Conservation (phyloP, 2,888 invertebrate species). For the Metellina segmentata region DNA sequence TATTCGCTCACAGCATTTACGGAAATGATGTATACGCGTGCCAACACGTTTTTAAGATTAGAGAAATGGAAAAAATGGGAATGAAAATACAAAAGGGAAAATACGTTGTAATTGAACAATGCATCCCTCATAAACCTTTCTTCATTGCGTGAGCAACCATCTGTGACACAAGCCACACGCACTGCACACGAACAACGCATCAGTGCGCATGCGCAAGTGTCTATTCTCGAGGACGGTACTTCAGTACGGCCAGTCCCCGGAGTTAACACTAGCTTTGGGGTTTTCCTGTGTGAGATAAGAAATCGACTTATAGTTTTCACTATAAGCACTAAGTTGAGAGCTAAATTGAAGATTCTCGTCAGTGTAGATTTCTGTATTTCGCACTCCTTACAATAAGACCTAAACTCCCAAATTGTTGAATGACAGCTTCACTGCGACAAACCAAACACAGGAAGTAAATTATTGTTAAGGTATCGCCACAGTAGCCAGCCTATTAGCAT, state of each 20-base stretch:
- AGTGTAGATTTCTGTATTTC: no score
- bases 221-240: slow-evolving; percentile 39
- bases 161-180: slow-evolving; percentile 67
- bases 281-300: no score
- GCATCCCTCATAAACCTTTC: slow-evolving; percentile 65
- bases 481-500: no score
- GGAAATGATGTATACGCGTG: slow-evolving; percentile 64
- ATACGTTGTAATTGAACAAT: slow-evolving; percentile 75
- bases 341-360: no score
- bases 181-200: slow-evolving; percentile 55
- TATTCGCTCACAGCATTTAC: slow-evolving; percentile 13
- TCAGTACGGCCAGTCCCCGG: neutral
- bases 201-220: slow-evolving; percentile 61
- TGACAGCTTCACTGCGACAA: no score
- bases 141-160: slow-evolving; percentile 63
- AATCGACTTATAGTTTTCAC: no score
- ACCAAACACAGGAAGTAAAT: no score
- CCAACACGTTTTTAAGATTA: slow-evolving; percentile 70
- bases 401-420: no score
- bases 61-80: slow-evolving; percentile 33
- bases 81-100: slow-evolving; percentile 39
- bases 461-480: no score
- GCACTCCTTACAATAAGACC: no score
- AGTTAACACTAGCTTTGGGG: neutral
- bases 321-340: no score